Evolutionary conservation across 2,888 invertebrate species (phyloP), one percentile per base, ranked within the genome.

Genomic region (Oscheius sp.): DNA sequence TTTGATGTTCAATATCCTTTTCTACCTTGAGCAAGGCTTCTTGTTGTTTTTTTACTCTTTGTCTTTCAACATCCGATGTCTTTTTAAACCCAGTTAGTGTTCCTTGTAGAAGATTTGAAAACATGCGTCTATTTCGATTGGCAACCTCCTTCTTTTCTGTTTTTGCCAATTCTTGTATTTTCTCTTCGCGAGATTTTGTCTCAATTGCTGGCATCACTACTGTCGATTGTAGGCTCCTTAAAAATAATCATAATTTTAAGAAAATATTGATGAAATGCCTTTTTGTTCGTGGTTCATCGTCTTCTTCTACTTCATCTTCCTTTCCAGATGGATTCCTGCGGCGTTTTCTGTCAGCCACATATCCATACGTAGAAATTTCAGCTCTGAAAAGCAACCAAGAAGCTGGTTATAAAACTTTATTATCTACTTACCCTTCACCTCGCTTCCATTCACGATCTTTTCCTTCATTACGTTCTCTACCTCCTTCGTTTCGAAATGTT

Each of bases 11-110:
- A 71, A 97, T 91, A 87, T 95, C 94, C 70, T 92, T 92, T 88
- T 97, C 96, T 6, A 97, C 92, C 89, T 92, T 92, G 8, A 91
- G 91, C 80, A 93, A 91, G 87, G 93, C 93, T 68, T 92, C 92
- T 86, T 92, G 93, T 72, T 71, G 70, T 29, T 65, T 73, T 52
- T 71, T 68, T 61, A 69, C 74, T 2, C 39, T 53, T 20, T 50
- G n/a, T n/a, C n/a, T n/a, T n/a, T n/a, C n/a, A n/a, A n/a, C n/a
- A n/a, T n/a, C n/a, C n/a, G n/a, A n/a, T n/a, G n/a, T n/a, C n/a
- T n/a, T n/a, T n/a, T 94, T 92, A 87, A 97, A 97, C 87, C 93
- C 94, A 87, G 95, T 94, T 80, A 98, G 88, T 15, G 97, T 97
- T 3, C 97, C 96, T 65, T n/a, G n/a, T n/a, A 97, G 88, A 48